Evolutionary conservation across 2,797 vertebrate genomes (phyloP), one percentile per base, ranked within the genome.

Genomic region (Sparus aurata): DNA sequence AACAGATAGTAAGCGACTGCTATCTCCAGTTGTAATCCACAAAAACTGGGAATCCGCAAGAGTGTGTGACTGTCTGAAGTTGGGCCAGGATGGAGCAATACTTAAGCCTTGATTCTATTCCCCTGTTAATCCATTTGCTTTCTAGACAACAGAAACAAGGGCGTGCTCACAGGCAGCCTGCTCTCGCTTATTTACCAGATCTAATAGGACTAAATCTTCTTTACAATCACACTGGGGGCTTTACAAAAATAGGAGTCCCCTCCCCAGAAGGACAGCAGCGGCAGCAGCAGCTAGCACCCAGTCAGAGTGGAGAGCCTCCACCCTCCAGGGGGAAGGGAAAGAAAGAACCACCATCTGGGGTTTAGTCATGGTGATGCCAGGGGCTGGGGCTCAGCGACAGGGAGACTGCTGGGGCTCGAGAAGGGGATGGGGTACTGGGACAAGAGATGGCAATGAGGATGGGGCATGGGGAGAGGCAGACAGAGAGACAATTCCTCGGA

Each of bases 361-460:
- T 95, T 96, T 95, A 95, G 94, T 95, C 93, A 95, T 95, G 95
- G 94, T 95, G 93, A 93, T 95, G 95, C 95, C 94, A 95, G 91
- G 92, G 86, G 91, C 90, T 81, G 91, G 85, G 88, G 91, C 86
- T 87, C 74, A 78, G 84, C 77, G 77, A 90, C 75, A 69, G 87
- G 82, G 61, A 76, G 85, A 62, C 80, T 76, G 79, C 76, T 84
- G 86, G 80, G 82, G 85, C 55, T 85, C 52, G 4, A 76, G 87
- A 80, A 76, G 43, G 79, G 84, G 81, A 81, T 69, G 61, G 85
- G 84, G 41, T 52, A 69, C 43, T 52, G 61, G 45, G 72, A 64
- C 57, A 63, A 72, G 62, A 67, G 62, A 73, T 67, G 60, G 63
- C 65, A 73, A 50, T 60, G 34, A 67, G 46, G 54, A 82, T 23